A percentile compares a stretch with the other conserved stretches of the same genome.
These are phyloP conservation scores for Rhinoderma darwinii DNA, from an alignment of 2,113 vertebrate genomes.

Conservation along the genomic window DNA sequence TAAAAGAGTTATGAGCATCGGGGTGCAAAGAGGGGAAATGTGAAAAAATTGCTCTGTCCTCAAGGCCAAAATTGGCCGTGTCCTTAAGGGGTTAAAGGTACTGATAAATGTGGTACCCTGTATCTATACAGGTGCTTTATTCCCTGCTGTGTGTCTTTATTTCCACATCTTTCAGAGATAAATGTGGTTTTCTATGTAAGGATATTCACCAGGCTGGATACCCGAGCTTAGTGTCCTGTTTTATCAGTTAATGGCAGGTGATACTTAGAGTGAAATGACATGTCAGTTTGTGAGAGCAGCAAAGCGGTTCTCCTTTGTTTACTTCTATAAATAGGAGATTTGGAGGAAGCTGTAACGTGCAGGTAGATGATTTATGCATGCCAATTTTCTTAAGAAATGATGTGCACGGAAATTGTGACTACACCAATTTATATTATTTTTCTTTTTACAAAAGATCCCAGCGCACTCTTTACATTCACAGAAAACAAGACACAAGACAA, in stretches of 20 bases:
- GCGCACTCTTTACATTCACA: conserved; percentile 1
- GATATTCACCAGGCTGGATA: background rate
- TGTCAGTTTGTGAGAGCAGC: conserved; percentile 25
- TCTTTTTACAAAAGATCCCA: background rate
- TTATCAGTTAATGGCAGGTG: conserved; percentile 42
- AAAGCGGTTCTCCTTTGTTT: conserved; percentile 15
- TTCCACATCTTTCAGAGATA: background rate
- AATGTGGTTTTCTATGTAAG: conserved; percentile 23
- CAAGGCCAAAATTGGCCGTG: too few relatives aligned
- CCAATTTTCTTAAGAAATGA: conserved; percentile 39
- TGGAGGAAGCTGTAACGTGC: background rate
- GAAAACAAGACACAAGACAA: background rate
- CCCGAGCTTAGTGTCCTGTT: background rate
- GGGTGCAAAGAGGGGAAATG: too few relatives aligned
- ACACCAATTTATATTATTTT: conserved; percentile 23
- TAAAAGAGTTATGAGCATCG: too few relatives aligned
- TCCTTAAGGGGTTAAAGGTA: too few relatives aligned
- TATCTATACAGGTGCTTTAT: background rate
- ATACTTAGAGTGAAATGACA: conserved; percentile 11
- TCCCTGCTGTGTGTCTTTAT: background rate
- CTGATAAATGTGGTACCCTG: background rate
- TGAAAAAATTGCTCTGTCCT: too few relatives aligned
- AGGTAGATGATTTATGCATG: conserved; percentile 29
- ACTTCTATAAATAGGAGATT: background rate
- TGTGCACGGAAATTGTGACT: conserved; percentile 2